Percentiles rank a stretch among this genome's conserved stretches.
phyloP scores from a whole-genome alignment of 2,113 vertebrate genomes.

The Kobus ellipsiprymnus region DNA sequence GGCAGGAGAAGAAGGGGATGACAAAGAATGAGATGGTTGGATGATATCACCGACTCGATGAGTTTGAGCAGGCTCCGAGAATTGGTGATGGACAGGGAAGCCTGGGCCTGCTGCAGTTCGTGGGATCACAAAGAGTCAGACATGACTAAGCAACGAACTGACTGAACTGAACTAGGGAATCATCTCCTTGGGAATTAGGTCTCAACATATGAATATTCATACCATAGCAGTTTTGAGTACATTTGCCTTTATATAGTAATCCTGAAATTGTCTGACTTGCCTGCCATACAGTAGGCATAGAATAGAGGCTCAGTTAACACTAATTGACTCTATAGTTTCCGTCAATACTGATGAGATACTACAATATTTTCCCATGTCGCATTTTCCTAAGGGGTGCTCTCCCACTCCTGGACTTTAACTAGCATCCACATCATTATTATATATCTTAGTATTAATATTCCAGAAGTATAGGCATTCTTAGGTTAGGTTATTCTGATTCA shows the following conservation, averaged over 20 bases:
- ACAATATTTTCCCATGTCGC: neutral
- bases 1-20: too few relatives aligned
- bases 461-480: too few relatives aligned
- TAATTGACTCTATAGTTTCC: neutral
- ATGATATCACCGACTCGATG: too few relatives aligned
- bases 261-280: neutral
- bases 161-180: neutral
- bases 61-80: too few relatives aligned
- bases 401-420: neutral
- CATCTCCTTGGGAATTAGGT: neutral
- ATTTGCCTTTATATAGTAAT: neutral
- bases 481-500: neutral
- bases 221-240: neutral
- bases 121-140: too few relatives aligned
- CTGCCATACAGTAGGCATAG: neutral
- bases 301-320: neutral
- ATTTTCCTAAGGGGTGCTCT: neutral
- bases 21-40: too few relatives aligned
- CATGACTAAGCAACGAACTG: too few relatives aligned
- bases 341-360: neutral
- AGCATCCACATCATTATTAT: neutral
- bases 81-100: too few relatives aligned
- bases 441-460: neutral
- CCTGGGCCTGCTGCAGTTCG: too few relatives aligned
- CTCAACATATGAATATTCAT: neutral